A percentile compares a stretch with the other conserved stretches of the same genome.
Conservation (phyloP, 2,113 vertebrate species). For the Malurus melanocephalus region DNA sequence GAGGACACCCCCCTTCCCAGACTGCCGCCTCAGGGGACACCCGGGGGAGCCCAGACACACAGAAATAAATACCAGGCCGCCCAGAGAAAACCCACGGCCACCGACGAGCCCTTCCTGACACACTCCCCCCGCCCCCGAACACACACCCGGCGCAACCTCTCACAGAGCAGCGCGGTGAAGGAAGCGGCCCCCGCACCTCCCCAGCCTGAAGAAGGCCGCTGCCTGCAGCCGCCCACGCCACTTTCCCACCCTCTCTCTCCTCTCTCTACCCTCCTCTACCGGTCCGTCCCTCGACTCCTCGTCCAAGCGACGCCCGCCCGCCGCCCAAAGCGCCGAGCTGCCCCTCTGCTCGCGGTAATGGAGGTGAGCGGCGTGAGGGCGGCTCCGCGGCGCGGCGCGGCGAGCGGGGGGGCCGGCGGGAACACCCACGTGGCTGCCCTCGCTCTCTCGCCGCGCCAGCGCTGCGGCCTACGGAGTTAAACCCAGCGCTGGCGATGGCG, state of each 20-base stretch:
- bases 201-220: not conserved
- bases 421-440: fast-evolving
- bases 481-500: fast-evolving
- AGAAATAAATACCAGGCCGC: not conserved
- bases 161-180: fast-evolving
- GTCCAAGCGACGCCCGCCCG: not conserved
- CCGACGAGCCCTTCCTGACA: not conserved
- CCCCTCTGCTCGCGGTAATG: not conserved
- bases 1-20: no score
- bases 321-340: fast-evolving
- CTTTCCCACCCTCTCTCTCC: not conserved
- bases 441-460: fast-evolving
- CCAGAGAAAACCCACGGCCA: not conserved
- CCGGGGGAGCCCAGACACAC: not conserved
- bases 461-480: no score
- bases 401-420: not conserved
- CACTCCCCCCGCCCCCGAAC: no score
- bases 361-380: not conserved
- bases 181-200: no score
- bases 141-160: not conserved
- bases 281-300: not conserved
- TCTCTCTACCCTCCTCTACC: not conserved
- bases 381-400: not conserved
- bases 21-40: not conserved
- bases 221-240: not conserved